phyloP scores from a whole-genome alignment of 2,797 vertebrate species.

The Poliocrania exsul region DNA sequence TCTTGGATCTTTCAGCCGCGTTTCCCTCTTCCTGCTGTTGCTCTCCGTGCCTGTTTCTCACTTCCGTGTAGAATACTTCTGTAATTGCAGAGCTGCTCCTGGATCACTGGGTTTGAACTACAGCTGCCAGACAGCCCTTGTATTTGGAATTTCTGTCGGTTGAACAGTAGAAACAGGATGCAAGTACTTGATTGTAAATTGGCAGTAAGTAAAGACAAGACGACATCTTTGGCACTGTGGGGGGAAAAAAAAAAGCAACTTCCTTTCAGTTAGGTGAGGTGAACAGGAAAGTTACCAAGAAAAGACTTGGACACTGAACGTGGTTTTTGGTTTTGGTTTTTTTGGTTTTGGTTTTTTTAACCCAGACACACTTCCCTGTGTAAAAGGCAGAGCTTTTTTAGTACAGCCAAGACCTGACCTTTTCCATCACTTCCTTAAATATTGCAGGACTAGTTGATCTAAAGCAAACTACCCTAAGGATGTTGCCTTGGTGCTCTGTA shows the following conservation, averaged over 20 bases:
- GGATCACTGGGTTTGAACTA: not conserved
- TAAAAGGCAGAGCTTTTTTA: not conserved
- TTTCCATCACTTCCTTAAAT: not conserved
- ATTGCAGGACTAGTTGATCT: not conserved
- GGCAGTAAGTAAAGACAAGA: slow-evolving; percentile 10
- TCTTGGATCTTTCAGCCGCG: not conserved
- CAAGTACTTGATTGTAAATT: slow-evolving; percentile 21
- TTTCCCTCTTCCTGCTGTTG: not conserved
- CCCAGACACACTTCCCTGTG: not conserved
- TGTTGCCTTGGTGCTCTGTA: not conserved
- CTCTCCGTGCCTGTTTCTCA: not conserved
- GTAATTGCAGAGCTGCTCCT: not conserved
- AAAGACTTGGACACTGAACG: not conserved
- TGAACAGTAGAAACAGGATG: slow-evolving; percentile 47
- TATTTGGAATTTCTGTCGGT: slow-evolving; percentile 9
- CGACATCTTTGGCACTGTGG: not conserved
- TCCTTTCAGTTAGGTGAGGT: slow-evolving; percentile 2
- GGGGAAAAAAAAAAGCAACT: not conserved
- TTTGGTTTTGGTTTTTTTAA: accelerated
- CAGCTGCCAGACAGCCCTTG: not conserved
- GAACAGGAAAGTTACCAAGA: not conserved
- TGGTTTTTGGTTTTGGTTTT: not conserved
- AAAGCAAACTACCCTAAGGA: not conserved
- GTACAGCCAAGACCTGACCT: not conserved
- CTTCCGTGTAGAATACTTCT: not conserved